A percentile compares a stretch with the other conserved stretches of the same genome.
These are phyloP conservation scores for Macquaria australasica DNA, from an alignment of 2,113 vertebrate species.

Conservation along the genomic window DNA sequence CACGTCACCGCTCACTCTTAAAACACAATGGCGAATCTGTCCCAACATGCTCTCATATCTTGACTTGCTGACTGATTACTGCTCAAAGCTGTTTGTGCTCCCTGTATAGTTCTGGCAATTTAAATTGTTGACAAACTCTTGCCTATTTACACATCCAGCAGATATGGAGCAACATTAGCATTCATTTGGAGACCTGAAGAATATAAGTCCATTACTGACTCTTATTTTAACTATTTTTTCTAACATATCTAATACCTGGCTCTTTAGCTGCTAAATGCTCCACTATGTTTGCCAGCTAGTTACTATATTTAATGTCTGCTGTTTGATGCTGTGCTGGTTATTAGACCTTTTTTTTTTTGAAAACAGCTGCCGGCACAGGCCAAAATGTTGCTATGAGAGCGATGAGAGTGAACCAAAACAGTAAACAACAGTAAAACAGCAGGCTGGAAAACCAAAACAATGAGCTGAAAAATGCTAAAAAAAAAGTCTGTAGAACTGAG, in stretches of 20 bases:
- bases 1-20: neutral
- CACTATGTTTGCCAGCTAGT: too few relatives aligned
- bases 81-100: constrained; percentile 15
- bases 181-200: too few relatives aligned
- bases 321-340: neutral
- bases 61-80: neutral
- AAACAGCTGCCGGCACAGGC: neutral
- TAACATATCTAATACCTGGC: neutral
- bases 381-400: neutral
- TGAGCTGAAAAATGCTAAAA: neutral
- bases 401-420: neutral
- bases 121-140: too few relatives aligned
- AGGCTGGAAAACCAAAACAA: neutral
- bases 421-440: too few relatives aligned
- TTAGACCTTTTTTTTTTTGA: too few relatives aligned
- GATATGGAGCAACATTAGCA: too few relatives aligned
- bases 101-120: neutral
- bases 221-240: neutral
- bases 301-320: too few relatives aligned
- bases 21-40: constrained; percentile 7
- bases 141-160: too few relatives aligned
- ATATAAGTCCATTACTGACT: too few relatives aligned
- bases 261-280: neutral
- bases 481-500: neutral
- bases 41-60: constrained; percentile 26